These are phyloP conservation scores for Galeruca laticollis DNA, from an alignment of 2,888 invertebrate species.

Conservation along the genomic window DNA sequence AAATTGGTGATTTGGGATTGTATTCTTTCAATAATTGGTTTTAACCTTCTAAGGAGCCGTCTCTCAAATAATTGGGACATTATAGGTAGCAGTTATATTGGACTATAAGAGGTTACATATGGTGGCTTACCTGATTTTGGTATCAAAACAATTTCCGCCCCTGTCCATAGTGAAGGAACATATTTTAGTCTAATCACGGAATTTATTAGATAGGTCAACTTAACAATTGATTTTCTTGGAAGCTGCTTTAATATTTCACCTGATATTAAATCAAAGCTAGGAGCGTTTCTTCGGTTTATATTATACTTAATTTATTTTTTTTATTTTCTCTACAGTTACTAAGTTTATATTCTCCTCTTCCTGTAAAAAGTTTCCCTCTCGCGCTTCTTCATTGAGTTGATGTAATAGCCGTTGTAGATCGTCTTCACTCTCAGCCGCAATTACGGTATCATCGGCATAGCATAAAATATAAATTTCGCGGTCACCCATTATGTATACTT, in stretches of 20 bases:
- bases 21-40: not conserved
- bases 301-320: slow-evolving; percentile 1
- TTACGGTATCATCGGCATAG: too few species aligned
- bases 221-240: not conserved
- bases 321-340: not conserved
- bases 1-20: not conserved
- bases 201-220: not conserved
- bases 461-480: too few species aligned
- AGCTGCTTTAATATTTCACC: too few species aligned
- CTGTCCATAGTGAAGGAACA: not conserved
- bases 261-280: too few species aligned
- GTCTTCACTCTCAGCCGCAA: too few species aligned
- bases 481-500: too few species aligned
- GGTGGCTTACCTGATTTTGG: not conserved
- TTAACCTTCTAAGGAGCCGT: not conserved
- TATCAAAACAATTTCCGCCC: not conserved
- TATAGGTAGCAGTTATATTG: not conserved
- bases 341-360: too few species aligned
- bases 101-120: not conserved
- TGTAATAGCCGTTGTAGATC: too few species aligned
- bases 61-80: too few species aligned
- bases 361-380: not conserved
- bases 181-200: not conserved
- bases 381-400: too few species aligned
- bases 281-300: too few species aligned